phyloP scores from a whole-genome alignment of 2,113 vertebrate species.

The Carollia perspicillata region DNA sequence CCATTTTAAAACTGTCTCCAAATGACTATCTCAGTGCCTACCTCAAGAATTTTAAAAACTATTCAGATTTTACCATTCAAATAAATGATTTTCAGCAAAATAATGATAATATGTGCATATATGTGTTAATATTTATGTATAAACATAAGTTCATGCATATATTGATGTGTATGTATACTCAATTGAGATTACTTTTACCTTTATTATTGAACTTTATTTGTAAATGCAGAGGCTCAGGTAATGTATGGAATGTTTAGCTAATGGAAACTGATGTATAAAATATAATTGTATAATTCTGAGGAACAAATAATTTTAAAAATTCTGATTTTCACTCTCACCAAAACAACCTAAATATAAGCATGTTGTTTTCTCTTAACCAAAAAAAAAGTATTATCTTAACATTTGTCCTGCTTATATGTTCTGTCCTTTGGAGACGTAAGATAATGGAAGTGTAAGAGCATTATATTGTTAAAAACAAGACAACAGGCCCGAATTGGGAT shows the following conservation, averaged over 20 bases:
- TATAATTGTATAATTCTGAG: neutral
- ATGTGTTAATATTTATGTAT: neutral
- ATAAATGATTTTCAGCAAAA: neutral
- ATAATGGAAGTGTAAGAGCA: neutral
- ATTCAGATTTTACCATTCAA: neutral
- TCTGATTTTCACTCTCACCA: neutral
- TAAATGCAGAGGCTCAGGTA: neutral
- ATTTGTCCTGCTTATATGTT: neutral
- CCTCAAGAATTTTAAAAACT: neutral
- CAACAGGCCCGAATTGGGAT: neutral
- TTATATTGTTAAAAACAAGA: neutral
- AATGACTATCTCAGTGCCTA: neutral
- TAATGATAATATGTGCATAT: neutral
- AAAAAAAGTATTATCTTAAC: neutral
- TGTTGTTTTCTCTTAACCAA: neutral
- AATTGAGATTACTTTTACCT: neutral
- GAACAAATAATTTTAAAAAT: neutral
- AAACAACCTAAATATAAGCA: neutral
- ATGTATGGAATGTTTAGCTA: neutral
- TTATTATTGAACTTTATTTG: neutral
- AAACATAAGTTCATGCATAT: neutral
- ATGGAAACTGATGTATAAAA: neutral
- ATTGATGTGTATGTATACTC: neutral
- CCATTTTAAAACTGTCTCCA: neutral
- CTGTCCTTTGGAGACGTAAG: neutral